Evolutionary conservation across 1,140 invertebrate genomes (phyloP), one percentile per base, ranked within the genome.

Genomic region (Drosophila navojoa): DNA sequence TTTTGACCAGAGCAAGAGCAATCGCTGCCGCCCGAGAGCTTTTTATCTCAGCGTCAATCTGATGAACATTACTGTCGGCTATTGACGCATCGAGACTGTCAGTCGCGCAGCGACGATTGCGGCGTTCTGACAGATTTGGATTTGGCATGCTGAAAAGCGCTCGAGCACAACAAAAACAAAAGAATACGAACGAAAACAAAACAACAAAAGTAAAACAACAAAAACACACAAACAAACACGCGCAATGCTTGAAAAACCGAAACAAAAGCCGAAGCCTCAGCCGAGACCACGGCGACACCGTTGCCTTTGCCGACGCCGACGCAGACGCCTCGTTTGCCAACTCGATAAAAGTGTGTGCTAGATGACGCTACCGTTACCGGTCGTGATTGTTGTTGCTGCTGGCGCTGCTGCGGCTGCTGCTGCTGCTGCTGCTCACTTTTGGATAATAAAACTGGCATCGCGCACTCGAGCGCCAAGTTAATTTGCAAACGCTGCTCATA

Each of bases 401-500:
- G 66, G 32, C 57, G 60, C 40, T 57, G 61, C 40, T 64, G 69
- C 66, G 47, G 66, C 58, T 58, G 57, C 71, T 27, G 47, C 58
- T 44, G 32, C 45, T 47, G 59, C 60, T 50, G 81, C 72, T 86
- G 79, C 79, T 81, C 82, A 71, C 78, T 69, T 89, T 89, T 90
- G 84, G 85, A 84, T 87, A 90, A 90, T 90, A 90, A 90, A 90
- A 90, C 79, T 50, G 82, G 81, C 86, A 82, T 77, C 81, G 87
- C 74, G 81, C 86, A 90, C 79, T 90, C 87, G 81, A 90, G 75
- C 79, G 81, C 78, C 86, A 90, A 90, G 86, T 90, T 84, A 90
- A 90, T 90, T 90, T 80, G 86, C 82, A 76, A 90, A 79, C 71
- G 79, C 71, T 85, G 77, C 79, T 87, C 87, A 78, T 69, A 80